phyloP scores from a whole-genome alignment of 2,797 vertebrate species.

The Girardinus metallicus region DNA sequence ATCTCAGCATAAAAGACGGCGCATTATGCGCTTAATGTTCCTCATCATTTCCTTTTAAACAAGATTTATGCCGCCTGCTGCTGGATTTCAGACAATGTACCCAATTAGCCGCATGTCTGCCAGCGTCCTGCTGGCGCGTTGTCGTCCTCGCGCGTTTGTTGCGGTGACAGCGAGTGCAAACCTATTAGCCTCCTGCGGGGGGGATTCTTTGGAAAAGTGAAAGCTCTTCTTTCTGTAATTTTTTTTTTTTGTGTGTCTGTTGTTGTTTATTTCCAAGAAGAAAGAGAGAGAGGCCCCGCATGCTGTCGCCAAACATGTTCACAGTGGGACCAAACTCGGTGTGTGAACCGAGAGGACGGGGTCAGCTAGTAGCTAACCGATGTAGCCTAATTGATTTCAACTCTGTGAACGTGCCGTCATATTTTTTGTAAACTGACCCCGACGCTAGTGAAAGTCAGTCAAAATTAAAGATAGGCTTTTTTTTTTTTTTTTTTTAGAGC shows the following conservation, averaged over 20 bases:
- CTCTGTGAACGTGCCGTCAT: not conserved
- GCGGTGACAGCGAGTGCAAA: constrained; percentile 55
- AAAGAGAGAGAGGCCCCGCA: constrained; percentile 14
- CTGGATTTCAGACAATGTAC: constrained; percentile 75
- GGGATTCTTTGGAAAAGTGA: constrained; percentile 58
- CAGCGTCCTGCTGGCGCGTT: constrained; percentile 44
- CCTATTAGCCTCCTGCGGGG: constrained; percentile 57
- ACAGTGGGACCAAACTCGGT: not conserved
- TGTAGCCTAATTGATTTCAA: not conserved
- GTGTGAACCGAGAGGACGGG: not conserved
- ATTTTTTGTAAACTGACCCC: constrained; percentile 9
- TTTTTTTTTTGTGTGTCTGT: constrained; percentile 9
- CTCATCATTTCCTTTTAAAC: constrained; percentile 64
- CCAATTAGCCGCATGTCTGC: constrained; percentile 72
- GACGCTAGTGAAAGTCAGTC: constrained; percentile 45
- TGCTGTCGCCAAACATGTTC: constrained; percentile 1
- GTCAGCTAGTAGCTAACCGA: not conserved
- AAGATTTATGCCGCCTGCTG: constrained; percentile 33
- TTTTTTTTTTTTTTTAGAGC: constrained; percentile 1
- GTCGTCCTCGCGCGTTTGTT: constrained; percentile 37
- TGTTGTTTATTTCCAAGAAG: constrained; percentile 47
- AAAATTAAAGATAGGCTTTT: constrained; percentile 50
- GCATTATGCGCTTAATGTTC: constrained; percentile 46
- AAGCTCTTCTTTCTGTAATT: constrained; percentile 33
- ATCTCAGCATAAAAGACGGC: constrained; percentile 51